Evolutionary conservation across 2,888 invertebrate genomes (phyloP).

Genomic region (Amaurobius ferox): DNA sequence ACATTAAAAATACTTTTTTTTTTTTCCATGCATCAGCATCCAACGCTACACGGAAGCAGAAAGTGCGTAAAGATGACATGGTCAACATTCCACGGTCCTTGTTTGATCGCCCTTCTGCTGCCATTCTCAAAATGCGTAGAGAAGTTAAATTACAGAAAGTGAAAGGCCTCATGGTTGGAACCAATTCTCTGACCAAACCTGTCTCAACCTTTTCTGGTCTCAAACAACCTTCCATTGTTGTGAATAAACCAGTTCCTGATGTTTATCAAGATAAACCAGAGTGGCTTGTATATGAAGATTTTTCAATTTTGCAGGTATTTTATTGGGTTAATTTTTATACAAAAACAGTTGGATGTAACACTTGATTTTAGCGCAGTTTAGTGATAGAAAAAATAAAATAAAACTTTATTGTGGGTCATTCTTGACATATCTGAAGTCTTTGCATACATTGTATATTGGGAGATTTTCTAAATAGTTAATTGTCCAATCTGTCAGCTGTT

Average conservation of each 20-base stretch:
- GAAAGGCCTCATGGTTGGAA: slow-evolving; percentile 74
- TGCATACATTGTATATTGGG: too few species aligned
- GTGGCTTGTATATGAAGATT: slow-evolving; percentile 80
- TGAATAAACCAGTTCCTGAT: slow-evolving; percentile 68
- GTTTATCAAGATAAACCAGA: slow-evolving; percentile 66
- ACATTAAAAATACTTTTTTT: too few species aligned
- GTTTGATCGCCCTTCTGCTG: slow-evolving; percentile 87
- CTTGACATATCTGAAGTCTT: too few species aligned
- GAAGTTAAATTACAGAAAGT: slow-evolving; percentile 87
- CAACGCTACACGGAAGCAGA: slow-evolving; percentile 77
- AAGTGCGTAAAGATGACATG: slow-evolving; percentile 84
- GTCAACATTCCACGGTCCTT: slow-evolving; percentile 87
- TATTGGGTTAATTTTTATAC: too few species aligned
- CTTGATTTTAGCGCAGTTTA: too few species aligned
- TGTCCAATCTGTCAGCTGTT: too few species aligned
- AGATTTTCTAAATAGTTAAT: too few species aligned
- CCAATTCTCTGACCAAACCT: slow-evolving; percentile 19
- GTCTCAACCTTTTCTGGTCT: slow-evolving; percentile 35
- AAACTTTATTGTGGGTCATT: too few species aligned
- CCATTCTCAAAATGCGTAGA: slow-evolving; percentile 85
- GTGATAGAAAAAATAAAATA: too few species aligned
- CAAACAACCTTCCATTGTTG: slow-evolving; percentile 52
- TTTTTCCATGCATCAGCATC: too few species aligned
- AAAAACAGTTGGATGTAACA: too few species aligned
- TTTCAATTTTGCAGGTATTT: slow-evolving; percentile 80